A percentile compares a stretch with the other conserved stretches of the same genome.
Conservation (phyloP, 1,140 invertebrate genomes). For the Hyles euphorbiae region DNA sequence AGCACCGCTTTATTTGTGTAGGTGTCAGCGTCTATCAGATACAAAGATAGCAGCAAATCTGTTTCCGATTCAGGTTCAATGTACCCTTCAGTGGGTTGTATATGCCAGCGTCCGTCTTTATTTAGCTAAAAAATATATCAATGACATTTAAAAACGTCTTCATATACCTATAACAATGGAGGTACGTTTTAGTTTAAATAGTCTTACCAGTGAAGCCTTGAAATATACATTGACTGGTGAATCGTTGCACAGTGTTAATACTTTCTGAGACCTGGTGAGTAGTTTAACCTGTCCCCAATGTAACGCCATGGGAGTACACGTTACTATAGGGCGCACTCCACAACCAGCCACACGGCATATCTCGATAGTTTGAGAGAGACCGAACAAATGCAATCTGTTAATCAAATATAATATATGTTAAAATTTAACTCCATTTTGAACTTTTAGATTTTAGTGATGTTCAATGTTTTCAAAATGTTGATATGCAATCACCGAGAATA, state of each 20-base stretch:
- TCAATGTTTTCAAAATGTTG: too few relatives aligned
- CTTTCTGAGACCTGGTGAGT: slow-evolving; percentile 43
- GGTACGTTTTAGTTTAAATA: background rate
- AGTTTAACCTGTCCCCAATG: slow-evolving; percentile 63
- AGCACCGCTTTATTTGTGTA: slow-evolving; percentile 62
- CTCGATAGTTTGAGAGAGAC: slow-evolving; percentile 43
- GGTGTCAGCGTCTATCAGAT: slow-evolving; percentile 51
- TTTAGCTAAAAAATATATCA: slow-evolving; percentile 35
- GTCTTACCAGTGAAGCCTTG: slow-evolving; percentile 42
- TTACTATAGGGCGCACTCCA: slow-evolving; percentile 61
- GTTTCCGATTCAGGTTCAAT: slow-evolving; percentile 53
- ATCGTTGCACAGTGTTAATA: slow-evolving; percentile 53
- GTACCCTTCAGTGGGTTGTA: slow-evolving; percentile 46
- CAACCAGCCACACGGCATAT: slow-evolving; percentile 54
- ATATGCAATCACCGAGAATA: too few relatives aligned
- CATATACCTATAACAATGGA: background rate
- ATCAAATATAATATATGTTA: background rate
- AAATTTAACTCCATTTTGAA: too few relatives aligned
- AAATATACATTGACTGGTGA: slow-evolving; percentile 56
- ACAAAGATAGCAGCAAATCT: slow-evolving; percentile 43
- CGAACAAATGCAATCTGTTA: slow-evolving; percentile 54
- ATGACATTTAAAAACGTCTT: background rate
- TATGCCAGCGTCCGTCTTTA: slow-evolving; percentile 56
- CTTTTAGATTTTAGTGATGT: too few relatives aligned
- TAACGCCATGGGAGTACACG: slow-evolving; percentile 43